A percentile compares a stretch with the other conserved stretches of the same genome.
Evolutionary conservation across 2,888 invertebrate genomes (phyloP).

Genomic region (Eustalomyia histrio): DNA sequence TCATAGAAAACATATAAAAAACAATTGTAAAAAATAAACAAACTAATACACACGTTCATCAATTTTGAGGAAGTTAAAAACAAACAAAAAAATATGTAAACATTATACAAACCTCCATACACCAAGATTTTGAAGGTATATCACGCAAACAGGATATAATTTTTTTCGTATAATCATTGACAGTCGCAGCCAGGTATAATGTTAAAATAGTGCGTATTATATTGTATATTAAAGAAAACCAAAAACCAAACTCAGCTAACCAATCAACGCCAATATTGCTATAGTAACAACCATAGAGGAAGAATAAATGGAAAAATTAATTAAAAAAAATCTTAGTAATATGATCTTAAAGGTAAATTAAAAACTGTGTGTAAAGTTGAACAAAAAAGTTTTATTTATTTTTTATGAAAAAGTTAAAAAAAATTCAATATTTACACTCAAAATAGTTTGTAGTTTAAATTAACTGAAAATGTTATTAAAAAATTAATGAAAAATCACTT

Average conservation of each 20-base stretch:
- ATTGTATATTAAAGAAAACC: conserved; percentile 81
- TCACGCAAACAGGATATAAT: conserved; percentile 80
- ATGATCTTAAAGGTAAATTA: background rate
- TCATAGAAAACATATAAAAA: background rate
- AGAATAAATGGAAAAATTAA: background rate
- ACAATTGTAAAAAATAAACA: background rate
- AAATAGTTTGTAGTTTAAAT: too few relatives aligned
- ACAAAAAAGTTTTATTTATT: too few relatives aligned
- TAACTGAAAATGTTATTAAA: too few relatives aligned
- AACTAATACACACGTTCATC: conserved; percentile 2
- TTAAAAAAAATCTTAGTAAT: conserved; percentile 24
- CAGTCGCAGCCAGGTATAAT: conserved; percentile 81
- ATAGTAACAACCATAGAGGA: background rate
- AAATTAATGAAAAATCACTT: too few relatives aligned
- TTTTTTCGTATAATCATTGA: conserved; percentile 81
- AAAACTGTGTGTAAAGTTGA: background rate
- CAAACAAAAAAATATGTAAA: background rate
- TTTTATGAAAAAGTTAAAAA: too few relatives aligned
- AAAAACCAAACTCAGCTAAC: conserved; percentile 80
- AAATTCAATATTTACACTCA: too few relatives aligned
- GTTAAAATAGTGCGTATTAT: conserved; percentile 80
- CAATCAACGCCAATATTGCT: conserved; percentile 76
- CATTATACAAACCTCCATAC: conserved; percentile 77
- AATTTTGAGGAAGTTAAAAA: background rate
- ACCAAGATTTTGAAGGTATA: conserved; percentile 79